Base-by-base conservation (phyloP, 2,888 invertebrate species). In the Allygus modestus region DNA sequence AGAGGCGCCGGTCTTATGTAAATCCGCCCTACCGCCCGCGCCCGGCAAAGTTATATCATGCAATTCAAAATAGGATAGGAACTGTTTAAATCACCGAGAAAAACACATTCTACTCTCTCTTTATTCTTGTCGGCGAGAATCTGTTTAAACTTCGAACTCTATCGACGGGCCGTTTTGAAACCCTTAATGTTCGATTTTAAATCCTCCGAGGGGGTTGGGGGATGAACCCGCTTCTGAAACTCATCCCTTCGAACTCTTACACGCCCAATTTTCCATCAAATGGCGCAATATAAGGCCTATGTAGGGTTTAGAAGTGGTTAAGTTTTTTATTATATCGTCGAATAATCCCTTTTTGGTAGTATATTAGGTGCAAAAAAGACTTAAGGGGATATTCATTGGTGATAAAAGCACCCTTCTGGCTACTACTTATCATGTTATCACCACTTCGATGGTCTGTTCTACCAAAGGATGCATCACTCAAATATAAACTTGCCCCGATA, bases 51-150 rank as follows among this genome's bases (percentile, higher is more conserved):
- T 87, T 87, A 87, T 87, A 87, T 87, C 87, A 87, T 87, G 87
- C 87, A 87, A 87, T 87, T 87, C 87, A 87, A 87, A 87, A 87
- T 85, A 87, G 87, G 86, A 54, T 83, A 28, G 84, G 46, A 82
- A 69, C 54, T 82, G 84, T 65, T 84, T 87, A 87, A 87, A 87
- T 87, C 87, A 86, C 73, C 81, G 51, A n/a, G 43, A 43, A 73
- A 71, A 73, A 73, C 73, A 73, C 73, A 43, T 33, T 43, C 73
- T 73, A 31, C 37, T 2, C 41, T 73, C 73, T 41, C 41, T 26
- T 77, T 26, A 51, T 77, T 77, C 51, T 26, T 28, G 26, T 46
- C 73, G 37, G 9, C 46, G 31, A 26, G 51, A 77, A 33, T 77
- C 77, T 46, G 77, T 77, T 77, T 77, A 51, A 51, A 77, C 51